Evolutionary conservation across 2,888 invertebrate species (phyloP), one percentile per base, ranked within the genome.

Genomic region (Nomada hirtipes): DNA sequence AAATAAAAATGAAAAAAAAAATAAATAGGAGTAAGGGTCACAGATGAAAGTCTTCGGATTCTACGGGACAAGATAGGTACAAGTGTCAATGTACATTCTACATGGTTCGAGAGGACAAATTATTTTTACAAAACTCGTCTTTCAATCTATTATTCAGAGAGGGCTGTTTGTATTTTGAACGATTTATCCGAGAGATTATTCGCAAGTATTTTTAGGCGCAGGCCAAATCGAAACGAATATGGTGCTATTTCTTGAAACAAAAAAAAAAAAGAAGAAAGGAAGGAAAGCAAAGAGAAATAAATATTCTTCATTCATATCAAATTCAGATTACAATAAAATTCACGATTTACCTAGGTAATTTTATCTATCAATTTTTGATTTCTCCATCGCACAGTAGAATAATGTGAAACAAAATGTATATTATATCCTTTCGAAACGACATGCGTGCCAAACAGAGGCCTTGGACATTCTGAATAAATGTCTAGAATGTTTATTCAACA

Each of bases 51-150:
- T 80, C 63, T 52, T 67, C 44, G 29, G 47, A 71, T 68, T 69
- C 26, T 73, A 69, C 50, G 73, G n/a, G 60, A 60, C 60, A 20
- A 71, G 50, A 15, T 36, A 23, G 13, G 26, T 50, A 18, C 15
- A 26, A 64, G 18, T 18, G 50, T 50, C 53, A n/a, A 26, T 55
- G 53, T 18, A 36, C 20, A 53, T 53, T 50, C 63, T 36, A 29
- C 26, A 59, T 47, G 63, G 47, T 68, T 64, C 47, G 59, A 47
- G 44, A 23, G 53, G 23, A 76, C 44, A 82, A 75, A 82, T 82
- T 82, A 82, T 82, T 82, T 82, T 82, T 79, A 69, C 76, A 69
- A 61, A 67, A 29, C 42, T 26, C n/a, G 68, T 63, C 75, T 79
- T 79, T 71, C 71, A 67, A 75, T 68, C 67, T 52, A 72, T 73